Conservation (phyloP, 92 coral and sea anemone genomes). For the Bergia sp. region DNA sequence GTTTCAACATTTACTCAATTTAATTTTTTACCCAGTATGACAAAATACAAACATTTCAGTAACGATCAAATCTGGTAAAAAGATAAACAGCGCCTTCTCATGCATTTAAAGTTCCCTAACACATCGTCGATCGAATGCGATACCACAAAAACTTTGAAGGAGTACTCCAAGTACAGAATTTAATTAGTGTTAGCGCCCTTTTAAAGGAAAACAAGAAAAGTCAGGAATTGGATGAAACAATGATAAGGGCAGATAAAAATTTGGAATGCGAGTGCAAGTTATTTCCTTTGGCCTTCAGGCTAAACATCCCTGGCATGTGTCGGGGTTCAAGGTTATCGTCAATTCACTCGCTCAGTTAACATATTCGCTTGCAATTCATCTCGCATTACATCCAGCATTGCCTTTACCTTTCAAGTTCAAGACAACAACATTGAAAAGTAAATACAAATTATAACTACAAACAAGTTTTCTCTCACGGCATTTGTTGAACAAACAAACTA, state of each 20-base stretch:
- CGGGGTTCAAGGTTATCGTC: constrained; percentile 13
- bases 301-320: constrained; percentile 18
- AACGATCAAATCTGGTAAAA: too few relatives aligned
- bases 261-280: background rate
- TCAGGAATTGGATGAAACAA: constrained; percentile 16
- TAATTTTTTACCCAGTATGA: background rate
- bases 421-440: background rate
- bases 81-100: too few relatives aligned
- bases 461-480: background rate
- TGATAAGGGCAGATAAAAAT: constrained; percentile 31
- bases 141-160: background rate
- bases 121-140: too few relatives aligned
- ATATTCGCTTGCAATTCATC: background rate
- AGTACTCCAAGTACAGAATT: constrained; percentile 21
- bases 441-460: constrained; percentile 4
- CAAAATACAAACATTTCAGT: background rate
- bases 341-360: background rate
- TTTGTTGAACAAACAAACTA: constrained; percentile 40
- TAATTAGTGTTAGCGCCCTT: constrained; percentile 47
- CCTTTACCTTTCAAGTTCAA: background rate
- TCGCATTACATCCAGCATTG: constrained; percentile 26
- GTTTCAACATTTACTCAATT: background rate
- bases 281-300: constrained; percentile 25
- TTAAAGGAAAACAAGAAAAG: constrained; percentile 29
- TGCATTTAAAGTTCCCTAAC: too few relatives aligned